Evolutionary conservation across 1,140 invertebrate species (phyloP), one percentile per base, ranked within the genome.

Genomic region (Drosophila truncata): DNA sequence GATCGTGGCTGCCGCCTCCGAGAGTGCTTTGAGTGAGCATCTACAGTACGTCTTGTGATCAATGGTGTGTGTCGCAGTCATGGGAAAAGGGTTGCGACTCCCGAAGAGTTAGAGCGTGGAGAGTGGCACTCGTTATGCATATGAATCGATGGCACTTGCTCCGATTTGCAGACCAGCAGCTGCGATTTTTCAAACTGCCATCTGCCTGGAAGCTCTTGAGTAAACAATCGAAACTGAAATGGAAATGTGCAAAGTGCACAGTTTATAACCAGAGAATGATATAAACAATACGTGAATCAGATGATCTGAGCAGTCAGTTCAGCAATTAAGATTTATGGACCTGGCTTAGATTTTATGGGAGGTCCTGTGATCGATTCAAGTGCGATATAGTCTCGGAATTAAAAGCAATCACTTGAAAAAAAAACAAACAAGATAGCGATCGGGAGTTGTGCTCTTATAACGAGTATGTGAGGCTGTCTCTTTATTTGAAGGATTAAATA

Each of bases 271-370:
- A 14, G 65, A 10, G 35, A 35, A 49, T 61, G 69, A 78, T 31
- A 71, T 63, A 63, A 52, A 49, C 49, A 78, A 73, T 57, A 67
- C 71, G 72, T 76, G 61, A 50, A 33, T 69, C 63, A 25, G 27
- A 55, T 52, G 57, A 49, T 37, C 55, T 23, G 42, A 47, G 31
- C 49, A 27, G 47, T 3, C 25, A 50, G 61, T 46, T 78, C 49
- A 23, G 54, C 80, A 87, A 87, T 88, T 88, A 49, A 88, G 84
- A 87, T 87, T 87, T 87, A 87, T 87, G 84, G 46, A 39, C 33
- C 58, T 60, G 62, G 47, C 65, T 57, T 41, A 31, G 65, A 49
- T 69, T 73, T 80, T 64, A 66, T 78, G 65, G 76, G 70, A 62
- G 78, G 81, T 63, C 47, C 49, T 37, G 64, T 49, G 47, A 54